phyloP scores from a whole-genome alignment of 2,888 invertebrate species.

The Eucera pruinosa region DNA sequence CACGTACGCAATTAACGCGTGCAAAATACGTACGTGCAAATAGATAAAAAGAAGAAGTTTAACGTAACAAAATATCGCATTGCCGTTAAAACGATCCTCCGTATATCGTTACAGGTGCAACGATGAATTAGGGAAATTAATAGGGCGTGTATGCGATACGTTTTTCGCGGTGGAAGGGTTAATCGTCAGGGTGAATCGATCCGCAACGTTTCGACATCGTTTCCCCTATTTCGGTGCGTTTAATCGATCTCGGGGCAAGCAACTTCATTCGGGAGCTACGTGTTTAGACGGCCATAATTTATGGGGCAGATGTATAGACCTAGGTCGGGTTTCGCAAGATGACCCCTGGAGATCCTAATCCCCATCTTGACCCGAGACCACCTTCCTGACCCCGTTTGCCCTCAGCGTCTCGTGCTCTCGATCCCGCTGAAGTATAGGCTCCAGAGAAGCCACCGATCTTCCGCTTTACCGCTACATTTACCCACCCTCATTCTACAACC shows the following conservation, averaged over 20 bases:
- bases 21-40: too few relatives aligned
- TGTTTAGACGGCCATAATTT: conserved; percentile 51
- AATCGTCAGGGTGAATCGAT: too few relatives aligned
- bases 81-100: too few relatives aligned
- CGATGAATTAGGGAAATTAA: too few relatives aligned
- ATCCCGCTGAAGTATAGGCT: conserved; percentile 30
- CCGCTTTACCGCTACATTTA: too few relatives aligned
- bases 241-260: conserved; percentile 9
- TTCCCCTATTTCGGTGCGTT: not conserved
- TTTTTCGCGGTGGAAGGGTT: too few relatives aligned
- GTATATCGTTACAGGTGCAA: too few relatives aligned
- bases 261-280: conserved; percentile 36
- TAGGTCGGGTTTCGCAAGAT: conserved; percentile 46
- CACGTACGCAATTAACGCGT: too few relatives aligned
- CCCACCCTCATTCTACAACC: too few relatives aligned
- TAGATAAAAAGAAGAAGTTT: too few relatives aligned
- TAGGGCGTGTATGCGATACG: too few relatives aligned
- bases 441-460: conserved; percentile 41
- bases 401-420: conserved; percentile 31
- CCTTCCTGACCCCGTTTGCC: conserved; percentile 51
- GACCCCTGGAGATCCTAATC: conserved; percentile 60
- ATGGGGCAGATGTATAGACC: conserved; percentile 39
- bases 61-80: too few relatives aligned
- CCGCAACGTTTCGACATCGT: not conserved
- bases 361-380: conserved; percentile 55